Conservation (phyloP, 2,113 vertebrate genomes). For the Mormoops blainvillei region DNA sequence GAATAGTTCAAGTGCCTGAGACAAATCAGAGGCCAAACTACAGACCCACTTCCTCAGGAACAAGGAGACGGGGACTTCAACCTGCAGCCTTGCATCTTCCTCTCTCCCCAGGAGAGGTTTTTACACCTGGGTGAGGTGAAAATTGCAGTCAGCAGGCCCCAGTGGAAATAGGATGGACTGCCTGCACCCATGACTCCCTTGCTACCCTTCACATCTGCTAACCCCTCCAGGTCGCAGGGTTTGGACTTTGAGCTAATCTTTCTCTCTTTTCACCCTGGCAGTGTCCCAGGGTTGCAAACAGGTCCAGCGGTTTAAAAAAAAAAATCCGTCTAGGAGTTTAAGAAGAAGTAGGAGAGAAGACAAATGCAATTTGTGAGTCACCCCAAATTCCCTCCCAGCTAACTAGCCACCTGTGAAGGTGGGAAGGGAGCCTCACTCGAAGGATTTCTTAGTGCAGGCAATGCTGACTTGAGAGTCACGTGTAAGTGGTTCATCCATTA, state of each 20-base stretch:
- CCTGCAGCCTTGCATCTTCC: slow-evolving; percentile 12
- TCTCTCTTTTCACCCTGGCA: neutral
- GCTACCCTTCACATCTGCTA: neutral
- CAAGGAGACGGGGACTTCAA: neutral
- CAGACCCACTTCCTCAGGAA: neutral
- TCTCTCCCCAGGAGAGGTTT: slow-evolving; percentile 59
- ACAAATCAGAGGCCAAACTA: slow-evolving; percentile 35
- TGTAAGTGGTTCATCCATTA: neutral
- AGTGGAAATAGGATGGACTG: neutral
- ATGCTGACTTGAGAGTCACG: neutral
- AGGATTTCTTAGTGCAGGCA: neutral
- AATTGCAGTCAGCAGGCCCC: slow-evolving; percentile 58
- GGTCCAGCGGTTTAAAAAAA: neutral
- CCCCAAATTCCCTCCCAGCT: neutral
- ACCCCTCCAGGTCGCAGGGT: neutral
- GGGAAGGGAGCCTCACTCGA: neutral
- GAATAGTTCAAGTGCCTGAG: slow-evolving; percentile 67
- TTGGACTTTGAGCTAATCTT: neutral
- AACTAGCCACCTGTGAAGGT: neutral
- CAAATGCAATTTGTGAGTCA: neutral
- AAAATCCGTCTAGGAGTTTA: neutral
- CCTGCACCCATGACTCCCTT: neutral
- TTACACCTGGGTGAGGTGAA: slow-evolving; percentile 62
- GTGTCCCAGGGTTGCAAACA: neutral
- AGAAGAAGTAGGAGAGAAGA: neutral